Conservation (phyloP, 2,888 invertebrate genomes). For the Lasioglossum leucozonium region DNA sequence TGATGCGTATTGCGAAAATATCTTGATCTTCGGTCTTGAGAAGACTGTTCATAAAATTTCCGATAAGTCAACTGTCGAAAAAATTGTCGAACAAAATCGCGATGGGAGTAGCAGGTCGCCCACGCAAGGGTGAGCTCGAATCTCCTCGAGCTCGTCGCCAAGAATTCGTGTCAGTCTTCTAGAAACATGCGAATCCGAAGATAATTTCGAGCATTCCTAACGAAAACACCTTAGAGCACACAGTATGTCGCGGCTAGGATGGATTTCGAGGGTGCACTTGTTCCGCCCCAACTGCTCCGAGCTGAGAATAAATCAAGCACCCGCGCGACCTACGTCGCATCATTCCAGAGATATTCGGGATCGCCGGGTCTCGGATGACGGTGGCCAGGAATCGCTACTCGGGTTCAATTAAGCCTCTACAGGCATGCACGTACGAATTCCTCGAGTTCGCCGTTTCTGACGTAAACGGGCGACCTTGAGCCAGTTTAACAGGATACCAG, state of each 20-base stretch:
- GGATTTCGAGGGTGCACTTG: neutral
- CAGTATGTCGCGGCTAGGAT: neutral
- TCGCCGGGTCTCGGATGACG: neutral
- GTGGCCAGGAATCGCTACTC: constrained; percentile 38
- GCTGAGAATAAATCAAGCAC: neutral
- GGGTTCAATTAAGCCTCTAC: constrained; percentile 48
- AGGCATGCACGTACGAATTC: constrained; percentile 61
- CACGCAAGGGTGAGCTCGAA: neutral
- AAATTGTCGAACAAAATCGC: neutral
- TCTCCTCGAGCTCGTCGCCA: neutral
- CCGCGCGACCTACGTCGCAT: neutral
- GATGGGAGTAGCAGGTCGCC: neutral
- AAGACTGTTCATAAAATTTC: neutral
- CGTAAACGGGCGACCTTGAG: constrained; percentile 63
- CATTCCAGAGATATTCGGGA: neutral
- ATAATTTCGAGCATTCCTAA: neutral
- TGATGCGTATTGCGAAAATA: too few species aligned
- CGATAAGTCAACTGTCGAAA: neutral
- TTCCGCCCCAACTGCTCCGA: neutral
- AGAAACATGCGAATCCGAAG: neutral
- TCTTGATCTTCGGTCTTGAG: neutral
- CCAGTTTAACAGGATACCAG: constrained; percentile 57
- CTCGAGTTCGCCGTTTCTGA: constrained; percentile 57
- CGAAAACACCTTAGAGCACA: neutral
- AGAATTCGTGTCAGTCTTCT: neutral